These are phyloP conservation scores for Pseudanteris insignis DNA, from an alignment of 2,888 invertebrate species.

Conservation along the genomic window DNA sequence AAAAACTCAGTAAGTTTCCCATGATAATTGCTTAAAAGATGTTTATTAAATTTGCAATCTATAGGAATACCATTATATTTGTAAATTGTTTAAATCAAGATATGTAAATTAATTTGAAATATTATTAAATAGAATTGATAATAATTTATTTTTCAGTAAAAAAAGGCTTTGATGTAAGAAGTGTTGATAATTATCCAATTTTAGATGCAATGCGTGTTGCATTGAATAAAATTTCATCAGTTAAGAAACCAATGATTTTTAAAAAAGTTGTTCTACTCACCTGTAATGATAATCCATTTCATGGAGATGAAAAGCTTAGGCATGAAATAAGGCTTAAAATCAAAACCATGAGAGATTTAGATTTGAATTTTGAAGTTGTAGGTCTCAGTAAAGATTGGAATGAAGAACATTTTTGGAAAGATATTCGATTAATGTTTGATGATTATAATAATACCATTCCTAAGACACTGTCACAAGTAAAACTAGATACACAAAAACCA, in stretches of 20 bases:
- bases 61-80: too few species aligned
- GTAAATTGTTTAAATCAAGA: too few species aligned
- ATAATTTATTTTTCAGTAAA: constrained; percentile 18
- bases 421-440: constrained; percentile 43
- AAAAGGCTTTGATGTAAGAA: constrained; percentile 1
- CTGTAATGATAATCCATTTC: constrained; percentile 42
- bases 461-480: too few species aligned
- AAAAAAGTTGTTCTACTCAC: constrained; percentile 45
- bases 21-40: background rate
- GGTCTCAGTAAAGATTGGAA: constrained; percentile 40
- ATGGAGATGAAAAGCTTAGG: constrained; percentile 6
- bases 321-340: constrained; percentile 37
- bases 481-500: too few species aligned
- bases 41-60: background rate
- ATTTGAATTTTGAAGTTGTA: constrained; percentile 37
- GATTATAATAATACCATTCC: too few species aligned
- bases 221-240: constrained; percentile 19
- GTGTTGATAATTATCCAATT: constrained; percentile 31
- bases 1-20: background rate
- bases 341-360: constrained; percentile 36
- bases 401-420: constrained; percentile 43
- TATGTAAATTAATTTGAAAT: too few species aligned
- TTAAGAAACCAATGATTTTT: constrained; percentile 26
- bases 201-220: constrained; percentile 41
- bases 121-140: too few species aligned